Base-by-base conservation (phyloP, 2,888 invertebrate genomes). In the Clistopyga incitator region DNA sequence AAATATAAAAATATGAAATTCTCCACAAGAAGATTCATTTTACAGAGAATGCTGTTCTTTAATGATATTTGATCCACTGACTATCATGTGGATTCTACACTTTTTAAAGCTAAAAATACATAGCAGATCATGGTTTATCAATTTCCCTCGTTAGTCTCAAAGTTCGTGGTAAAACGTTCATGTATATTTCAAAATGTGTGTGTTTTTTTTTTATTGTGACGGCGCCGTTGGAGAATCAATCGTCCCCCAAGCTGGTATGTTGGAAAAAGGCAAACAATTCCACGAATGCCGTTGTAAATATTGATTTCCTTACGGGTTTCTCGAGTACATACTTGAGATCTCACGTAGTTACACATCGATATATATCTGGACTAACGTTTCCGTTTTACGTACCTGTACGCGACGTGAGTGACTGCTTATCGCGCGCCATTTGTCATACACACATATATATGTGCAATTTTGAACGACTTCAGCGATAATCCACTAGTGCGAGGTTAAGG, bases 241-340 rank as follows among this genome's bases (percentile, higher is more conserved):
- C 3, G n/a, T 10, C 11, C 25, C n/a, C 45, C 45, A 56, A 18
- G 15, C 45, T 25, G 56, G 52, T 45, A 18, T 23, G 38, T 18
- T 45, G 15, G 34, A 52, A 52, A 52, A 68, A 70, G 50, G 25
- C 50, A 34, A 23, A 52, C 67, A 52, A 11, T 52, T 34, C 38
- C 15, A 70, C 52, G 20, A 52, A 52, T 6, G 52, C 18, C 20
- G 29, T 50, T 56, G 45, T 25, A 42, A 59, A 72, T 72, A 72
- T 72, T 59, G 71, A 59, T 72, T 72, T 72, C 6, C 42, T 42
- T 42, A n/a, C 23, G 56, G 29, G 70, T 71, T 38, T 71, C 38
- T 56, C 18, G 15, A 23, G 54, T 20, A 56, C 54, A 56, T 23
- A 38, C 71, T 45, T 25, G 18, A 64, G 64, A 11, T 15, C 54